Evolutionary conservation across 2,797 vertebrate species (phyloP), one percentile per base, ranked within the genome.

Genomic region (Sebastes trivittatus): DNA sequence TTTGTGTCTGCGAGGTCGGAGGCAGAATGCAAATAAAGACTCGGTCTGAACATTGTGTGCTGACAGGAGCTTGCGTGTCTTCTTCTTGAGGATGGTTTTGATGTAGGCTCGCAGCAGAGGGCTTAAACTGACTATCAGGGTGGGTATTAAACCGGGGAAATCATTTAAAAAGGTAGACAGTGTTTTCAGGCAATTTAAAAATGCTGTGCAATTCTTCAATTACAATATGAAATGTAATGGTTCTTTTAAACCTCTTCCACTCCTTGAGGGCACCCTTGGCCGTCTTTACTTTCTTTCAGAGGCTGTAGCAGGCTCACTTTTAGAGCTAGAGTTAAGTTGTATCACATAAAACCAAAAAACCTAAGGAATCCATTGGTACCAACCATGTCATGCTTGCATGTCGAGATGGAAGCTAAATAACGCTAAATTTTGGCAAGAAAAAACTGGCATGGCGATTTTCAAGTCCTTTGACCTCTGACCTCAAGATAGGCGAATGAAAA

Each of bases 11-110:
- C 2, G 89, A 84, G 84, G 84, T 82, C 27, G 58, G 66, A 82
- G 69, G 79, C 86, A 84, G 83, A 90, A 91, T 88, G 78, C 84
- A 89, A 90, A 93, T 87, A 80, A 56, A 82, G 65, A 67, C 77
- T 74, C 23, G 13, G 52, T 32, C 66, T 63, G 77, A 82, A n/a
- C 34, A 7, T 62, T 20, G 64, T n/a, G 52, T 22, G 59, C 80
- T 82, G 91, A 88, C 88, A 84, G 84, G 29, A 77, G 83, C 73
- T 13, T n/a, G 76, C 60, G 55, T 69, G 75, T 82, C 58, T 27
- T 54, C 68, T 68, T 78, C 56, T 61, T 16, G 4, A 54, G 59
- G 60, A 64, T 16, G 63, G 30, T 71, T 90, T 80, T 86, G 78
- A 86, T 84, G 71, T 49, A 4, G 30, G 67, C 42, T 71, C 34